Conservation (phyloP, 2,888 invertebrate species). For the Sussaba pulchella region DNA sequence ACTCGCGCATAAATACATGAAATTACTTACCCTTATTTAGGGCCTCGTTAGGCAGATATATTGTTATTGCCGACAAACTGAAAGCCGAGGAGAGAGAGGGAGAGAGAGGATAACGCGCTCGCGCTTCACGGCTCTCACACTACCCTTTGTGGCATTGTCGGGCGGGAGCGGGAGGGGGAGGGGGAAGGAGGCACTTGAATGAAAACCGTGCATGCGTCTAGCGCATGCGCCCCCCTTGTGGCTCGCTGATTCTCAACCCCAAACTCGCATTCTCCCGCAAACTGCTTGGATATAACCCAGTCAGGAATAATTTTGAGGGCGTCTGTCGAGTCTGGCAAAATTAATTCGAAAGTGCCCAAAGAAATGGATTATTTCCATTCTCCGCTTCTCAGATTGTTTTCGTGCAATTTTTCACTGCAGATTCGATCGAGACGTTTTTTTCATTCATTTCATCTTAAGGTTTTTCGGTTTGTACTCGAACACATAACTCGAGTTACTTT, state of each 20-base stretch:
- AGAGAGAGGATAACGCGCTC: slow-evolving; percentile 25
- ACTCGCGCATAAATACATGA: slow-evolving; percentile 84
- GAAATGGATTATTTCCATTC: no score
- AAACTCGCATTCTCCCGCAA: slow-evolving; percentile 31
- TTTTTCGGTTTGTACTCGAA: no score
- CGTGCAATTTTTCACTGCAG: no score
- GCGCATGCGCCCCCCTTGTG: slow-evolving; percentile 28
- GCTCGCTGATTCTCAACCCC: slow-evolving; percentile 42
- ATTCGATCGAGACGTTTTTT: no score
- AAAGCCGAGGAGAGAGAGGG: slow-evolving; percentile 66
- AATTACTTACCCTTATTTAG: slow-evolving; percentile 84
- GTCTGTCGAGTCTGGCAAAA: not conserved
- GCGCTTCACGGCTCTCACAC: slow-evolving; percentile 1
- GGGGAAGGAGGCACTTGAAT: slow-evolving; percentile 25
- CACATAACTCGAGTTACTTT: no score
- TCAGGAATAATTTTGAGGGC: not conserved
- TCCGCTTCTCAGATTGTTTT: no score
- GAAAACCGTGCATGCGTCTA: slow-evolving; percentile 21
- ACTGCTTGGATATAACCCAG: not conserved
- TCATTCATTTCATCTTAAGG: no score
- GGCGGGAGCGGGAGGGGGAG: no score
- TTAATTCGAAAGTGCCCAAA: no score
- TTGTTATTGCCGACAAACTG: slow-evolving; percentile 82
- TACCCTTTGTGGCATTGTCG: no score
- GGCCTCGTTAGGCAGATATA: slow-evolving; percentile 84